Base-by-base conservation (phyloP, 2,113 vertebrate genomes). In the Ellobius talpinus region DNA sequence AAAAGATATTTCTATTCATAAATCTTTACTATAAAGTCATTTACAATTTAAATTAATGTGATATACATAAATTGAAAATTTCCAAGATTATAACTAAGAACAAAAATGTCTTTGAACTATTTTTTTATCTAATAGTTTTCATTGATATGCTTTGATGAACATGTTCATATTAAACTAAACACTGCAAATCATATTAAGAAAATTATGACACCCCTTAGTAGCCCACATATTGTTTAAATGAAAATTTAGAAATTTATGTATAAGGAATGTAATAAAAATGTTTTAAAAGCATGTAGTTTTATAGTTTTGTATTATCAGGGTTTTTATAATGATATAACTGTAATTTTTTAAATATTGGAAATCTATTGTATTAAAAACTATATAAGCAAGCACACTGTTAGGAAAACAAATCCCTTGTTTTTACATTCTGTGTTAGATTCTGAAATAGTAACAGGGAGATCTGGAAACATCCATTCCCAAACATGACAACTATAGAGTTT, bases 181-280 rank as follows among this genome's bases (percentile, higher is more conserved):
- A 78, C 66, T 91, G 68, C 96, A 94, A 91, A 96, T 11, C 78
- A 88, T 81, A 89, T 96, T 94, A 91, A 91, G 36, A 95, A 90
- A 88, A 94, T 23, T 29, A 74, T 91, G 77, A 39, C 77, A 95
- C 78, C 9, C 3, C 23, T 84, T 70, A 58, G 33, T 65, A 79
- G 31, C 9, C 17, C 33, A n/a, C 36, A 24, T 93, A 96, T 74
- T 21, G n/a, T 94, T 78, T 93, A 94, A 50, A 78, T 87, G 13
- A 95, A 94, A 96, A 89, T 24, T 73, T 91, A 93, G 50, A 95
- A 42, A 7, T 88, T 77, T 70, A 65, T 81, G 36, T 3, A 7
- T 47, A 78, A 81, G 7, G 0, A 94, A 50, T 92, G 13, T 52
- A 81, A 91, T 92, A 92, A 84, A 65, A 16, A 55, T 4, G 12